A percentile compares a stretch with the other conserved stretches of the same genome.
phyloP scores from a whole-genome alignment of 2,888 invertebrate species.

The Lasius fuliginosus region DNA sequence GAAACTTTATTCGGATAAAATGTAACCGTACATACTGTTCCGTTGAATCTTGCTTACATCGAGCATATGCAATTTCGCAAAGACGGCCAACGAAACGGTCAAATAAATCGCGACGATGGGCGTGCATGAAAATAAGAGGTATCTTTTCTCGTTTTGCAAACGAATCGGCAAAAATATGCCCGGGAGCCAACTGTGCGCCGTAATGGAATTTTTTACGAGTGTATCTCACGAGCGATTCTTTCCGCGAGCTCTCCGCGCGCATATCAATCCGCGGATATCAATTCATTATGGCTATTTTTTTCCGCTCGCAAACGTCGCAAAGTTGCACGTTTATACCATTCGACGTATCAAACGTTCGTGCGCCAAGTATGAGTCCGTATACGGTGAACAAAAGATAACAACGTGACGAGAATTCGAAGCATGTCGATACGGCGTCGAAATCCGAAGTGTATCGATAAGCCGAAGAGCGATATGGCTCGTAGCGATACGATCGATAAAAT shows the following conservation, averaged over 20 bases:
- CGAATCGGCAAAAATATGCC: conserved; percentile 20
- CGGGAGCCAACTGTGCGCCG: not conserved
- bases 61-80: not conserved
- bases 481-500: not conserved
- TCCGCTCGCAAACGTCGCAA: conserved; percentile 8
- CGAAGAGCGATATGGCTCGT: conserved; percentile 4
- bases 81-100: conserved; percentile 13
- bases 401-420: conserved; percentile 36
- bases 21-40: not conserved
- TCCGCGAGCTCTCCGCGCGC: not conserved
- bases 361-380: conserved; percentile 19
- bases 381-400: conserved; percentile 31
- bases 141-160: conserved; percentile 43
- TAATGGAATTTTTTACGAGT: conserved; percentile 52
- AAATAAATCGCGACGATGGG: conserved; percentile 44
- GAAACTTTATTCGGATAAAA: conserved; percentile 3
- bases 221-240: not conserved
- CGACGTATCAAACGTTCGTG: conserved; percentile 17
- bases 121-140: conserved; percentile 45
- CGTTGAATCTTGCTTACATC: not conserved
- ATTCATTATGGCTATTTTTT: conserved; percentile 18
- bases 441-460: conserved; percentile 24
- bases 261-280: conserved; percentile 9
- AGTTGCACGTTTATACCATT: conserved; percentile 19
- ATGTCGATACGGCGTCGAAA: conserved; percentile 30